These are phyloP conservation scores for Trididemnum miniatum DNA, from an alignment of 23 tunicate species.

Conservation along the genomic window DNA sequence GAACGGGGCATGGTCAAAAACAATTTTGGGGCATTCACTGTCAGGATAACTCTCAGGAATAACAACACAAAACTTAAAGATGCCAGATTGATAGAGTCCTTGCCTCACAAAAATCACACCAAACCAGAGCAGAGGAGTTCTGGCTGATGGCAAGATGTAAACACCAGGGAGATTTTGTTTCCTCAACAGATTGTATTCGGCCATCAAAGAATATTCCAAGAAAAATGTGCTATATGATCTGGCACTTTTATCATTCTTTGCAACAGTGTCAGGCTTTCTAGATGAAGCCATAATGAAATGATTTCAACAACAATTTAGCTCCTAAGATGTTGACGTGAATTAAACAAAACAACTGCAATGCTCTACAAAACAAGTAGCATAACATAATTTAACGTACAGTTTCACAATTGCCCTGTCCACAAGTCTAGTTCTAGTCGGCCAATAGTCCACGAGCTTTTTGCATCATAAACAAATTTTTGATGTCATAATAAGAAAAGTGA, in stretches of 20 bases:
- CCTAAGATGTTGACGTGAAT: neutral
- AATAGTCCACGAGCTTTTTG: too few relatives aligned
- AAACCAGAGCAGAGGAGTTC: conserved; percentile 92
- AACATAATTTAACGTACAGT: too few relatives aligned
- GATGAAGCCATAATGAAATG: neutral
- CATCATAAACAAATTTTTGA: too few relatives aligned
- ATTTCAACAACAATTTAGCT: neutral
- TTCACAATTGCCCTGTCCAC: too few relatives aligned
- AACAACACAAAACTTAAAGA: conserved; percentile 90
- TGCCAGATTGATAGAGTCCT: conserved; percentile 83
- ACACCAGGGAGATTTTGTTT: conserved; percentile 86
- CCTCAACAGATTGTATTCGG: conserved; percentile 72
- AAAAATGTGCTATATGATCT: conserved; percentile 78
- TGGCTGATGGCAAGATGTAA: conserved; percentile 89
- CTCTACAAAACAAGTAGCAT: too few relatives aligned
- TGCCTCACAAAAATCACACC: conserved; percentile 89
- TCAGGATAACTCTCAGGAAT: conserved; percentile 91
- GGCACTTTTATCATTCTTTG: neutral
- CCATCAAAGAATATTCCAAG: conserved; percentile 91
- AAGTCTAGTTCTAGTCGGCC: too few relatives aligned
- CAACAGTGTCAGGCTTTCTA: neutral
- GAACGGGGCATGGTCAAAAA: conserved; percentile 85
- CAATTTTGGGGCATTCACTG: conserved; percentile 81
- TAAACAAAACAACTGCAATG: too few relatives aligned
- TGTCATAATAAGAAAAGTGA: too few relatives aligned